Evolutionary conservation across 2,113 vertebrate genomes (phyloP), one percentile per base, ranked within the genome.

Genomic region (Pteruthius melanotis): DNA sequence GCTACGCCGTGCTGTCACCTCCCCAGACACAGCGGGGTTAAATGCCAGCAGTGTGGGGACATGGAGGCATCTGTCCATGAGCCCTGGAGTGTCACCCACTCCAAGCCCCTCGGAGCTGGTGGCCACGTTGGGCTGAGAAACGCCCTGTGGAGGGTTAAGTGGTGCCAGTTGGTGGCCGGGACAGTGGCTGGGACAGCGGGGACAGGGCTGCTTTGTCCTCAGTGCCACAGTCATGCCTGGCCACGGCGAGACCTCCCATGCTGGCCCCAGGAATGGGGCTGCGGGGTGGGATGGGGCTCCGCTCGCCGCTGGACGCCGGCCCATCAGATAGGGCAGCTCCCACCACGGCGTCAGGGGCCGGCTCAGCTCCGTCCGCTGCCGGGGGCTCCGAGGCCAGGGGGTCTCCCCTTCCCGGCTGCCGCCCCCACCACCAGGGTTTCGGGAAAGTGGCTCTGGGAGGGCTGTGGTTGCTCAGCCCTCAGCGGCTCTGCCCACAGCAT

Each of bases 251-350:
- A 60, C 85, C 71, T 83, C 87, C 54, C 12, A 4, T 35, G 80
- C 72, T 27, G 52, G 79, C 63, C 85, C 66, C 31, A 68, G 70
- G 44, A 69, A 63, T 15, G 89, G 78, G 47, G 85, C 63, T 60
- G 70, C 33, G 13, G 69, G 45, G 8, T 27, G 71, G 72, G 59
- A 57, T 24, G 61, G 87, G 75, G 92, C 92, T 75, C 82, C 6
- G 66, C 39, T 80, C 8, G 6, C 63, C 6, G 71, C 66, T 97
- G 91, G 93, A 35, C 1, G 27, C 81, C 33, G 10, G 83, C 93
- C 93, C 93, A 96, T 94, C 94, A 91, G 94, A 94, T 94, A 84
- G 2, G 4, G 81, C 74, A 10, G 75, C 59, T 94, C 94, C 66
- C 30, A 50, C 90, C 3, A 8, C 10, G 1, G 66, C 13, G 28